A percentile compares a stretch with the other conserved stretches of the same genome.
Evolutionary conservation across 2,113 vertebrate species (phyloP).

Genomic region (Mixornis gularis): DNA sequence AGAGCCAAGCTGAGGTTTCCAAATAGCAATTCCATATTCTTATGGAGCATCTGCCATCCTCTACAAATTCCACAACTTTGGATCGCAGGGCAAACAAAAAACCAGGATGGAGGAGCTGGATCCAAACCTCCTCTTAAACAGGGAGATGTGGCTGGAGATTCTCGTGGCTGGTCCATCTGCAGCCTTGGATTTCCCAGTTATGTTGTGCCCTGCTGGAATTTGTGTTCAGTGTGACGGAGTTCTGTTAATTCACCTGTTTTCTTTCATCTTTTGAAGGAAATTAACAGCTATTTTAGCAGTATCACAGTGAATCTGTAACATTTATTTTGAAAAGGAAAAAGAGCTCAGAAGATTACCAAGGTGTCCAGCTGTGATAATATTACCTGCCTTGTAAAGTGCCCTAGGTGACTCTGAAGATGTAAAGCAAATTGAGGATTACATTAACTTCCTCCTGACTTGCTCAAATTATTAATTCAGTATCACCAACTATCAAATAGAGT

Average conservation of each 20-base stretch:
- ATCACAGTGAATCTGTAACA: not conserved
- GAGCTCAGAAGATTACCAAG: constrained; percentile 25
- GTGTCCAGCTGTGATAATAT: constrained; percentile 59
- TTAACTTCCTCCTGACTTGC: constrained; percentile 45
- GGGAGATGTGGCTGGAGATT: not conserved
- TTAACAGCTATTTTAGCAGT: constrained; percentile 16
- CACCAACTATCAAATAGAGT: not conserved
- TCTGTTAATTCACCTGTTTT: not conserved
- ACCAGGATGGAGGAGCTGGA: not conserved
- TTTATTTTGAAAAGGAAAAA: constrained; percentile 26
- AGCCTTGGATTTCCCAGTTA: not conserved
- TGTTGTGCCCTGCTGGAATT: not conserved
- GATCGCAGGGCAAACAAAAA: not conserved
- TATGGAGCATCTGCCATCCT: not conserved
- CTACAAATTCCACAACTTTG: not conserved
- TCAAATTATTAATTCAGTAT: constrained; percentile 35
- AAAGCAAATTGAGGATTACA: constrained; percentile 53
- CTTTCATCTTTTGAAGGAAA: not conserved
- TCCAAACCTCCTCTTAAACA: not conserved
- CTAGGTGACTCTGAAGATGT: constrained; percentile 34
- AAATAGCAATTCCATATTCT: not conserved
- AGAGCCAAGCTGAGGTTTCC: not conserved
- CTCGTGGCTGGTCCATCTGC: not conserved
- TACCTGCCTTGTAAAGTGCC: constrained; percentile 33
- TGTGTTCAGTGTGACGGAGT: not conserved